Conservation (phyloP, 2,888 invertebrate genomes). For the Lycocerus yunnanus region DNA sequence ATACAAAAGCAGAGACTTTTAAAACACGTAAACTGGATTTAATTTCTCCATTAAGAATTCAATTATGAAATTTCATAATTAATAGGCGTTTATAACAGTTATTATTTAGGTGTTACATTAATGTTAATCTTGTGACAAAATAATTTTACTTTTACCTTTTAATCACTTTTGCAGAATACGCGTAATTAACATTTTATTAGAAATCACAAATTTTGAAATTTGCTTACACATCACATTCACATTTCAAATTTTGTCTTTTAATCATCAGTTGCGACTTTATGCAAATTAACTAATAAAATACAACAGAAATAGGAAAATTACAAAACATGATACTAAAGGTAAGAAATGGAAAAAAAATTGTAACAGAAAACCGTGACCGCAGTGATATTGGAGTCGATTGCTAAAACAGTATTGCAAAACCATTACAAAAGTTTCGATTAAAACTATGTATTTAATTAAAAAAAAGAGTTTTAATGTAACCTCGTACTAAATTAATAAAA, state of each 20-base stretch:
- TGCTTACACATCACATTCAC: constrained; percentile 3
- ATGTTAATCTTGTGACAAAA: not conserved
- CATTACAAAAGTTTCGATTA: constrained; percentile 8
- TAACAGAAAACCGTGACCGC: constrained; percentile 25
- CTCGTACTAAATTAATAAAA: constrained; percentile 12
- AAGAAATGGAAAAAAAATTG: constrained; percentile 13
- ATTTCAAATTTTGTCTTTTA: not conserved
- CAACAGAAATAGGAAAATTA: not conserved
- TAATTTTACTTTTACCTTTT: not conserved
- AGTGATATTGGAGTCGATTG: constrained; percentile 3
- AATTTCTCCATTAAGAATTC: not conserved
- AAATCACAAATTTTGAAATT: constrained; percentile 9
- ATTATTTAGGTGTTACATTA: not conserved
- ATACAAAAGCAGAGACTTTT: not conserved
- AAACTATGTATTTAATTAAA: constrained; percentile 5
- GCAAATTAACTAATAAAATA: not conserved
- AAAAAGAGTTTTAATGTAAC: not conserved
- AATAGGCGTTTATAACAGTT: not conserved
- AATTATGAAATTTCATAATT: not conserved
- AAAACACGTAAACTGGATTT: not conserved
- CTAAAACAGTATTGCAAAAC: constrained; percentile 18
- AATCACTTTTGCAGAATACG: not conserved
- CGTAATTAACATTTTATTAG: not conserved
- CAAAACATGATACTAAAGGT: constrained; percentile 1
- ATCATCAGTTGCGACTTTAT: not conserved